Evolutionary conservation across 2,113 vertebrate species (phyloP).

Genomic region (Gnathonemus echidnorhynchus): DNA sequence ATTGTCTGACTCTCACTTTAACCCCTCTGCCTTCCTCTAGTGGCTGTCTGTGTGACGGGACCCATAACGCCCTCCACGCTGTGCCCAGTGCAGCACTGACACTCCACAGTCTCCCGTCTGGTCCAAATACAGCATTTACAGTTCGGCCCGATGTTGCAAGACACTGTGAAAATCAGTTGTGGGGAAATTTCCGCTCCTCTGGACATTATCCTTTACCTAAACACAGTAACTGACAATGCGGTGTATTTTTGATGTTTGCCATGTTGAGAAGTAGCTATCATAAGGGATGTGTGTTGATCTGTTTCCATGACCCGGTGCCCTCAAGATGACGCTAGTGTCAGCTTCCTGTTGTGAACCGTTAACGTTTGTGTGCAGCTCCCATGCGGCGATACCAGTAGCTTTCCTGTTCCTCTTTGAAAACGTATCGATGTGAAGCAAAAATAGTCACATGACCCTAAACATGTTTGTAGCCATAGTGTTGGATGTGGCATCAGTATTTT

Average conservation of each 20-base stretch:
- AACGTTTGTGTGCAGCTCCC: slow-evolving; percentile 77
- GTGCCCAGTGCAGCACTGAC: slow-evolving; percentile 34
- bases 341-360: slow-evolving; percentile 58
- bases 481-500: slow-evolving; percentile 11
- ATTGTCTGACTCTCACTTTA: neutral
- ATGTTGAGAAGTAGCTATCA: slow-evolving; percentile 67
- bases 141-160: slow-evolving; percentile 59
- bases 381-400: slow-evolving; percentile 63
- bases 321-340: slow-evolving; percentile 42
- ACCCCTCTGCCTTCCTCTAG: slow-evolving; percentile 12
- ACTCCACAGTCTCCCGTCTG: slow-evolving; percentile 64
- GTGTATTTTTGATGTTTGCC: slow-evolving; percentile 47
- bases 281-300: slow-evolving; percentile 58
- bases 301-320: slow-evolving; percentile 67
- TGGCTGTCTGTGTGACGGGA: slow-evolving; percentile 49
- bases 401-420: slow-evolving; percentile 61
- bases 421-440: slow-evolving; percentile 31
- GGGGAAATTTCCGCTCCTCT: slow-evolving; percentile 80
- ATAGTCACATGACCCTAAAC: slow-evolving; percentile 33
- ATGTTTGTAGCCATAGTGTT: slow-evolving; percentile 32
- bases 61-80: slow-evolving; percentile 44
- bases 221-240: slow-evolving; percentile 33
- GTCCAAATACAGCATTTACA: slow-evolving; percentile 63
- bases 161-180: slow-evolving; percentile 93
- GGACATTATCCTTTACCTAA: slow-evolving; percentile 86